phyloP scores from a whole-genome alignment of 2,797 vertebrate species.

The Thripadectes ignobilis region DNA sequence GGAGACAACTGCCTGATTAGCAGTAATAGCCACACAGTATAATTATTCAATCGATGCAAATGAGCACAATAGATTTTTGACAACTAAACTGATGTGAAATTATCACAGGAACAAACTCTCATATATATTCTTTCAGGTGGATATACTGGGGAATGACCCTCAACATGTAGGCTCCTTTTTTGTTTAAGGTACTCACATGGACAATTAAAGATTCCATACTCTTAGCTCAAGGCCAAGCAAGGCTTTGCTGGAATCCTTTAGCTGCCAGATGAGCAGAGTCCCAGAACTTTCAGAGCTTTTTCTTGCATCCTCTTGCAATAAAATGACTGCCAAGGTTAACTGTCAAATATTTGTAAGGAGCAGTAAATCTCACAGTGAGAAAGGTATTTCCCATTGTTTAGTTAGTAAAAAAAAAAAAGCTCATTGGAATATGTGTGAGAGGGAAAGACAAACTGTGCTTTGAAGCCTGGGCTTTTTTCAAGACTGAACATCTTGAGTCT shows the following conservation, averaged over 20 bases:
- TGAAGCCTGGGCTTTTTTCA: neutral
- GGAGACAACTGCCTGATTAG: neutral
- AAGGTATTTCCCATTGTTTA: constrained; percentile 63
- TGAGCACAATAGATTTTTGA: neutral
- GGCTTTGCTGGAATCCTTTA: constrained; percentile 13
- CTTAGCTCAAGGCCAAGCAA: neutral
- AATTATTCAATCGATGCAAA: neutral
- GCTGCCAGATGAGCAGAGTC: constrained; percentile 39
- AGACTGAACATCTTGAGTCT: neutral
- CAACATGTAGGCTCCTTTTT: neutral
- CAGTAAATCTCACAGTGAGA: constrained; percentile 60
- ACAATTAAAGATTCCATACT: neutral
- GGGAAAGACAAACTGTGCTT: neutral
- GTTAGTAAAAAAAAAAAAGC: neutral
- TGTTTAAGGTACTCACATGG: neutral
- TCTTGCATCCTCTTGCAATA: constrained; percentile 24
- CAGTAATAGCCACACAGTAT: neutral
- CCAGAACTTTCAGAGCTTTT: constrained; percentile 4
- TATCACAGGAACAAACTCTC: neutral
- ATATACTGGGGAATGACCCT: neutral
- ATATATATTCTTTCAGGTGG: neutral
- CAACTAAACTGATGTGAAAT: neutral
- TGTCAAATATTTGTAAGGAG: constrained; percentile 33
- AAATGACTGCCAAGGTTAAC: constrained; percentile 29
- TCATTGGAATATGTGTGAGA: neutral